Evolutionary conservation across 2,113 vertebrate species (phyloP).

Genomic region (Ursus arctos): DNA sequence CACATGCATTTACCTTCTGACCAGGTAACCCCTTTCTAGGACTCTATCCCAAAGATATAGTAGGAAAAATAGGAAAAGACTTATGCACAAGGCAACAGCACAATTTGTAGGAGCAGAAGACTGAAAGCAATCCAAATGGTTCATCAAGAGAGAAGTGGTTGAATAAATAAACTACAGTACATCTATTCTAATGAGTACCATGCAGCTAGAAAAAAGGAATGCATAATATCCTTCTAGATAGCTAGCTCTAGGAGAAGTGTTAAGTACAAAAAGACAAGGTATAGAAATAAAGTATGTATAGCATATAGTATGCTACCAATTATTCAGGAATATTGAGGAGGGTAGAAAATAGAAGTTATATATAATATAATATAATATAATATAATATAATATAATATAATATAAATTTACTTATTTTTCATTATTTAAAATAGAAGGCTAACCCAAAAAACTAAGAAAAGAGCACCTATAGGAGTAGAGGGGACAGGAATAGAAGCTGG

Average conservation of each 20-base stretch:
- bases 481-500: not conserved
- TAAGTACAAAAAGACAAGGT: not conserved
- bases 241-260: not conserved
- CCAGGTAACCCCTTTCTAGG: not conserved
- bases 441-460: constrained; percentile 25
- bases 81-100: not conserved
- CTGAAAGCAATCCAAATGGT: not conserved
- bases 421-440: not conserved
- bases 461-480: not conserved
- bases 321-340: not conserved
- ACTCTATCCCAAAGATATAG: not conserved
- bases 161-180: not conserved
- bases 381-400: not conserved
- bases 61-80: constrained; percentile 47
- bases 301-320: not conserved
- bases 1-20: constrained; percentile 19
- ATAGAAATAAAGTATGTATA: not conserved
- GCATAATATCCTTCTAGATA: not conserved
- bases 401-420: not conserved
- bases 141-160: not conserved
- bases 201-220: constrained; percentile 28
- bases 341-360: not conserved
- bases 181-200: not conserved
- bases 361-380: not conserved
- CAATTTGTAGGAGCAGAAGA: not conserved